Base-by-base conservation (phyloP, 2,888 invertebrate genomes). In the Apotomis turbidana region DNA sequence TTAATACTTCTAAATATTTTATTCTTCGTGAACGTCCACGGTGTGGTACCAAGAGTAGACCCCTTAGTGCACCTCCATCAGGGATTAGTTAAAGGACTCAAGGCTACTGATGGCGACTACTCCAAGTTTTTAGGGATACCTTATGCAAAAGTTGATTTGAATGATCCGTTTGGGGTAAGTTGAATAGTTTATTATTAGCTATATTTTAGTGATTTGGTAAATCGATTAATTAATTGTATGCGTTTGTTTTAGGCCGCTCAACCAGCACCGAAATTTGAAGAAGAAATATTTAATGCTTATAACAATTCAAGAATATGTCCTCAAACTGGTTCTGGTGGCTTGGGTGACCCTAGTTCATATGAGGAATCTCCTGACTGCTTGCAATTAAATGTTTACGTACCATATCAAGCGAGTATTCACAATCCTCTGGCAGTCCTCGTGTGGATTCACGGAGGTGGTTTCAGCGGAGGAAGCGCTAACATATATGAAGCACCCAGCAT, bases 361-460 rank as follows among this genome's bases (percentile, higher is more conserved):
- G 46, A 74, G n/a, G 78, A 90, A 69, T 78, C 82, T 59, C 87
- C 95, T 73, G 95, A 95, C 81, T 96, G 96, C 75, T 91, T 96
- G 0, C 94, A 94, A 73, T 81, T 96, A 5, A 96, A 96, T 81
- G 94, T 96, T 0, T 91, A 86, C 73, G 89, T 90, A 4, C 93
- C 93, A 5, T 84, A 81, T 49, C 75, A 77, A 69, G 92, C 93
- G 3, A 88, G 87, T 68, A 80, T 84, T 4, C 79, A 75, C 12
- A 90, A 85, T 71, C 91, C 90, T 4, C 74, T 92, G 51, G 92
- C 93, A 15, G 93, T 93, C 1, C 72, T 93, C 57, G 87, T 91
- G 3, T 93, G 90, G 90, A 85, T 93, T 59, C 92, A 93, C 57
- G 93, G 93, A 13, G 93, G 93, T 52, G 80, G 79, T 6, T 93